A percentile compares a stretch with the other conserved stretches of the same genome.
Conservation (phyloP, 2,113 vertebrate genomes). For the Leiothrix lutea region DNA sequence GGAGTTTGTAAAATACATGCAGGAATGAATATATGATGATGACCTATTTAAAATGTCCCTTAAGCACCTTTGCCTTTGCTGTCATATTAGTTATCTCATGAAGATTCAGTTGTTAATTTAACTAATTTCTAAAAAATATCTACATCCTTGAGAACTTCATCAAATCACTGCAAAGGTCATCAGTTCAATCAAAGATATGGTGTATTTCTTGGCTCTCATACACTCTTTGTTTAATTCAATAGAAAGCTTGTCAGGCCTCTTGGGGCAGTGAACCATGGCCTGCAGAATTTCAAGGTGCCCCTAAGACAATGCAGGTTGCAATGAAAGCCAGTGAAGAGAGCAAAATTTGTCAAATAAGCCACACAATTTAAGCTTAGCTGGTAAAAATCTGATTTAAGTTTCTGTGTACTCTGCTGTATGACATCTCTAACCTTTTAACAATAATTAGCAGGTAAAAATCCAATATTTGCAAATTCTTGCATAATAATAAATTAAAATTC, state of each 20-base stretch:
- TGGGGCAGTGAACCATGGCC: not conserved
- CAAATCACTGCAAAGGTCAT: not conserved
- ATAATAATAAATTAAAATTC: not conserved
- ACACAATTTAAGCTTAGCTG: not conserved
- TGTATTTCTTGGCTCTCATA: not conserved
- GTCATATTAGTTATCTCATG: not conserved
- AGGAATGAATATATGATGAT: not conserved
- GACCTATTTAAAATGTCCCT: not conserved
- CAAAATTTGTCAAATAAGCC: not conserved
- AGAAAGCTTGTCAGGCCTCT: not conserved
- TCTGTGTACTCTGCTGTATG: not conserved
- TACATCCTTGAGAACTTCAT: not conserved
- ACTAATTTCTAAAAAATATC: not conserved
- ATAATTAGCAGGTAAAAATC: not conserved
- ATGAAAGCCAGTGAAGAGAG: not conserved
- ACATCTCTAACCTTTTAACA: not conserved
- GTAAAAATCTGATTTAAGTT: not conserved
- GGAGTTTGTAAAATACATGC: not conserved
- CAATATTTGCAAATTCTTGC: not conserved
- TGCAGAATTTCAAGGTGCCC: not conserved
- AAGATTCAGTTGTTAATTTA: not conserved
- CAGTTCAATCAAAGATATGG: not conserved
- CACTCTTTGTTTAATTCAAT: not conserved
- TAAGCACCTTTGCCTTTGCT: not conserved
- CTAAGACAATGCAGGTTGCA: not conserved